Base-by-base conservation (phyloP, 2,113 vertebrate species). In the Odocoileus hemionus region DNA sequence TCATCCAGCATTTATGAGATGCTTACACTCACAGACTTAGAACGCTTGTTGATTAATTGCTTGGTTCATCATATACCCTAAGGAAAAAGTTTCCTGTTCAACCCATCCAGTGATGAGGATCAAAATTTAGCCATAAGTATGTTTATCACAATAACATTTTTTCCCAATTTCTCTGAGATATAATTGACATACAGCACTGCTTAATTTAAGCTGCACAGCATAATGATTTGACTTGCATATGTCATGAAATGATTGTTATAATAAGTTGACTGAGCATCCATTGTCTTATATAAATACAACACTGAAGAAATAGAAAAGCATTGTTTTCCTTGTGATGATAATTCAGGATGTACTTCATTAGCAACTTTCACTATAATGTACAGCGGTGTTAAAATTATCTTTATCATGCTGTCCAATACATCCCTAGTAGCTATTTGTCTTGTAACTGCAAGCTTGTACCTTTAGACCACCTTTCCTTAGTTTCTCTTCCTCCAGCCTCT, bases 81-180 rank as follows among this genome's bases (percentile, higher is more conserved):
- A 93, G 30, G 70, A 90, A 86, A 76, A 89, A 14, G 43, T 90
- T 95, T n/a, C 17, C 16, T 79, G 33, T 60, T 55, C 79, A 60
- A 60, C n/a, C 50, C 87, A 54, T 39, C 36, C 30, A 85, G 47
- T 58, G 33, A 54, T 54, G 47, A 30, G 30, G 19, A 88, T 30
- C 14, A 95, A 92, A 97, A 92, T 89, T 74, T 88, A 95, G 39
- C 26, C 25, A 43, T 82, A 57, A 93, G 52, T 45, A 89, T 95
- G 1, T 74, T 89, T 91, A 74, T 86, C 25, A 84, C 19, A n/a
- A n/a, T 57, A 10, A n/a, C 4, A 64, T 50, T 90, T 95, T 91
- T 39, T 10, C 52, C 52, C 13, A 26, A 14, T 83, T 55, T 55
- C 33, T 36, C 14, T 55, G 50, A 83, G 33, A 39, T 55, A 55